Evolutionary conservation across 2,797 vertebrate genomes (phyloP).

Genomic region (Phoebastria nigripes): DNA sequence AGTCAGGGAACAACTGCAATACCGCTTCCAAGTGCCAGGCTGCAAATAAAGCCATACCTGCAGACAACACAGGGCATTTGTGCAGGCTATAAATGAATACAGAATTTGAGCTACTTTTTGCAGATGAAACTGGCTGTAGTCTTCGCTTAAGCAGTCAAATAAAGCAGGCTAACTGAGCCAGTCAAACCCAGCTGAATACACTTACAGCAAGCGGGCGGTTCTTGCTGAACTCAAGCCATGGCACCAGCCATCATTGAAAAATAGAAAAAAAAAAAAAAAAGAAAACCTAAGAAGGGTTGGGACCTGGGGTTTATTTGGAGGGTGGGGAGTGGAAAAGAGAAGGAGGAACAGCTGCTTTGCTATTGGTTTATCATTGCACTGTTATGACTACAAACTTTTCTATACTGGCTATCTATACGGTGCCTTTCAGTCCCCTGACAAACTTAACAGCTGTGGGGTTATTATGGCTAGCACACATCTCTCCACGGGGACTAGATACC

Average conservation of each 20-base stretch:
- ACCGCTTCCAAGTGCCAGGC: neutral
- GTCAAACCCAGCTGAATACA: neutral
- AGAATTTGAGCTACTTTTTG: neutral
- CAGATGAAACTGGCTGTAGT: neutral
- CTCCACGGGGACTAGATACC: neutral
- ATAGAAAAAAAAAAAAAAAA: neutral
- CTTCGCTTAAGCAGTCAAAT: neutral
- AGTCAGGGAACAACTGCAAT: neutral
- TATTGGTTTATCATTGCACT: neutral
- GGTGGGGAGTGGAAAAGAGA: neutral
- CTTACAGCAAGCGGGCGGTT: fast-evolving
- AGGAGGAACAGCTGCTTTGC: neutral
- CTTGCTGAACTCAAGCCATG: neutral
- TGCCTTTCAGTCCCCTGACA: neutral
- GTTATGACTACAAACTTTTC: neutral
- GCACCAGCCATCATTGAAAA: neutral
- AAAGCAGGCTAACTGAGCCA: neutral
- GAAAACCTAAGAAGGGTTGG: neutral
- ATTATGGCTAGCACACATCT: neutral
- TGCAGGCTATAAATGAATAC: neutral
- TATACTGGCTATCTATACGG: neutral
- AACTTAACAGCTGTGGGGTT: neutral
- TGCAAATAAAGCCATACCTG: neutral
- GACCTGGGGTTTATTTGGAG: neutral
- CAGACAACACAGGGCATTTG: neutral